Base-by-base conservation (phyloP, 2,888 invertebrate genomes). In the Baccha elongata region DNA sequence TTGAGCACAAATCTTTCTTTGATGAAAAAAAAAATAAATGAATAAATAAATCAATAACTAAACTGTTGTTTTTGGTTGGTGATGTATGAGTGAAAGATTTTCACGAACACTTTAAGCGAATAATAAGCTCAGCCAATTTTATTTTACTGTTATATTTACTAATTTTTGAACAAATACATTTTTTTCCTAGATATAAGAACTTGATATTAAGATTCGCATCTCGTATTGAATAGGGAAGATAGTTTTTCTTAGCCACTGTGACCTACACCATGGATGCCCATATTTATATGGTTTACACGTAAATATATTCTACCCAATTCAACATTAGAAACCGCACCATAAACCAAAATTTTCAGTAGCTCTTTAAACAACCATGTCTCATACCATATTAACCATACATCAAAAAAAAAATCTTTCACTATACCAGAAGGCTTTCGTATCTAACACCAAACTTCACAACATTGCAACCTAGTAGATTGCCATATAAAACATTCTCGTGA, bases 401-500 rank as follows among this genome's bases (percentile, higher is more conserved):
- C 21, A 8, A 26, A 44, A 52, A 69, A 55, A 68, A 42, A 40
- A 44, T 37, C 23, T 23, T 29, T 52, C 52, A 48, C n/a, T 11
- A 35, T 11, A 23, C 40, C 15, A 23, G 8, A 48, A 48, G 29
- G 42, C 23, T 48, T 21, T 62, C 44, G 55, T 46, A 64, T 78
- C 48, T 8, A 42, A 60, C 81, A 75, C 69, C 75, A 37, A 67
- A 81, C 52, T 58, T 81, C 40, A 65, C 67, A 72, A 78, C 65
- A 73, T 79, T 72, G 72, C 68, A 68, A 68, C 67, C 35, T 52
- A 67, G 50, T 52, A 42, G 29, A 65, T 40, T 42, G 58, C 64
- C 42, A 53, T 53, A 29, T 35, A 69, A 68, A 74, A 58, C 73
- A 75, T 75, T 71, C 71, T 81, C 58, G 75, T 81, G 81, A 75